Base-by-base conservation (phyloP, 2,797 vertebrate genomes). In the Parauchenoglanis ngamensis region DNA sequence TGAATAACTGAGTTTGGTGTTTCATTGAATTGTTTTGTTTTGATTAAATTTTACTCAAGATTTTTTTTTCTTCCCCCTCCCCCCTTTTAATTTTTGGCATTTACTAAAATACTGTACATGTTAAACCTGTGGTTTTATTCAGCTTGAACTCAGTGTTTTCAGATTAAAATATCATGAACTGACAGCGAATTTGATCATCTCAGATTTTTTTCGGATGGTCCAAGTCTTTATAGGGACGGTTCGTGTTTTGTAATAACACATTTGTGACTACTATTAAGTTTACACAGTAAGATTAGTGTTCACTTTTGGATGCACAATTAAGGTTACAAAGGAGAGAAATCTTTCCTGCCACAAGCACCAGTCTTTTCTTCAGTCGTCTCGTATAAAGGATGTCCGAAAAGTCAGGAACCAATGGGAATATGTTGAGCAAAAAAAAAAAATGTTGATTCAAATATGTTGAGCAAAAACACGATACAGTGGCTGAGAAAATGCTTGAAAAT, bases 101-200 rank as follows among this genome's bases (percentile, higher is more conserved):
- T 96, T 94, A 97, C 94, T 97, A 95, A 97, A 97, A 94, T 92
- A 93, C 93, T 94, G 95, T 97, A 95, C 93, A 94, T 98, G 97
- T 97, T 94, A 96, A 97, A 96, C 96, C 95, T 97, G 97, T 98
- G 97, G 95, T 97, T 97, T 95, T 96, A 95, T 95, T 97, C 96
- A 96, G 96, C 96, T 98, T 97, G 96, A 96, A 96, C 96, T 97
- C 96, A 93, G 96, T 97, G 97, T 98, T 99, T 98, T 97, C 94
- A 97, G 96, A 97, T 97, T 97, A 97, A 97, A 96, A 92, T 87
- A 93, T 94, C 88, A 84, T 92, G 93, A 94, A 95, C 92, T 93
- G 91, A 93, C 88, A n/a, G 25, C 19, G 23, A 2, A 67, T 80
- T 77, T 25, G 75, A 40, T 28, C 86, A 19, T 80, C 65, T 84